Conservation (phyloP, 2,888 invertebrate genomes). For the Periphyllus acericola region DNA sequence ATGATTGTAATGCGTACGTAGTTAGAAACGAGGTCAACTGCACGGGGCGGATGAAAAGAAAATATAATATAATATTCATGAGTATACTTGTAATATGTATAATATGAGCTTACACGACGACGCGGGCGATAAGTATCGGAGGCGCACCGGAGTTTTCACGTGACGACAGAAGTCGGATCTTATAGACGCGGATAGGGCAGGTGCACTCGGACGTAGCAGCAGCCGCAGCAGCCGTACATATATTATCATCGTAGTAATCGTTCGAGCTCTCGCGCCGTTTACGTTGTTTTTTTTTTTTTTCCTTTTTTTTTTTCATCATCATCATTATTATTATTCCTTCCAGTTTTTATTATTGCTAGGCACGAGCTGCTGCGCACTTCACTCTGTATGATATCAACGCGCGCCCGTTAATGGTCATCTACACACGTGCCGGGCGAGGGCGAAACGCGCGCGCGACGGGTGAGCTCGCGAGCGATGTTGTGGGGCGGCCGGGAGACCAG, state of each 20-base stretch:
- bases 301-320: background rate
- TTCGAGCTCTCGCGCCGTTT: background rate
- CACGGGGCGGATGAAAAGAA: background rate
- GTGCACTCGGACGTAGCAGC: background rate
- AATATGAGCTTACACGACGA: background rate
- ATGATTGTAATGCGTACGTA: background rate
- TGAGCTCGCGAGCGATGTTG: background rate
- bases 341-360: background rate
- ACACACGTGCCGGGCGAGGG: background rate
- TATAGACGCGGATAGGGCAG: background rate
- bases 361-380: background rate
- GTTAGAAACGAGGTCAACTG: background rate
- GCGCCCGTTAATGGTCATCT: background rate
- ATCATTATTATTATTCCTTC: background rate
- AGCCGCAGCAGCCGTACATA: background rate
- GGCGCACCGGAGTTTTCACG: background rate
- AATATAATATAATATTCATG: too few relatives aligned
- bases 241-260: background rate
- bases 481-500: background rate
- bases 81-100: too few relatives aligned
- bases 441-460: background rate
- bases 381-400: background rate
- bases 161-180: background rate
- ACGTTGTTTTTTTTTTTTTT: background rate
- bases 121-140: background rate